A percentile compares a stretch with the other conserved stretches of the same genome.
Conservation (phyloP, 2,797 vertebrate genomes). For the Monodelphis domestica region DNA sequence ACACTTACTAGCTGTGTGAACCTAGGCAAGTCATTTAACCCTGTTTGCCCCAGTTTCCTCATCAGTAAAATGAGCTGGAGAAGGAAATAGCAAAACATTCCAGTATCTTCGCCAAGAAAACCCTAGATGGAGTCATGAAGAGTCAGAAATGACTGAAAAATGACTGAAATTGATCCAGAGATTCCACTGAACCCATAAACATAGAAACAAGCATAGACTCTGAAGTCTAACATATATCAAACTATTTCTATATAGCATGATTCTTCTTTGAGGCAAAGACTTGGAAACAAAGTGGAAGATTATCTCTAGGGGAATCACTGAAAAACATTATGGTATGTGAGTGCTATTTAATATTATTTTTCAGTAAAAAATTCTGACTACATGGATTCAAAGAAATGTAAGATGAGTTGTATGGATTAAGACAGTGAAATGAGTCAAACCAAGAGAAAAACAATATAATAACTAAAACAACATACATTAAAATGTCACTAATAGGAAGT, state of each 20-base stretch:
- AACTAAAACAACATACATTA: background rate
- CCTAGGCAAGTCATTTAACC: too few species aligned
- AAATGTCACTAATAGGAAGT: background rate
- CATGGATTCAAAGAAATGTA: background rate
- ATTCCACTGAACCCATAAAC: background rate
- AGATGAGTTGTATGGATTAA: background rate
- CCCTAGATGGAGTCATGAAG: too few species aligned
- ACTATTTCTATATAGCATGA: background rate
- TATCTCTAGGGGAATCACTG: background rate
- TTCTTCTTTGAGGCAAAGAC: background rate
- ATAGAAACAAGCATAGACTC: background rate
- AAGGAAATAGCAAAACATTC: too few species aligned
- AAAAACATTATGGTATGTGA: background rate
- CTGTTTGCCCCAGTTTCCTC: too few species aligned
- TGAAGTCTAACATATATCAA: background rate
- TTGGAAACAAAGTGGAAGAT: background rate
- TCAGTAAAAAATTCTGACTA: background rate
- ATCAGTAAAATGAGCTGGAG: too few species aligned
- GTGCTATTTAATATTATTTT: background rate
- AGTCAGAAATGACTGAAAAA: too few species aligned
- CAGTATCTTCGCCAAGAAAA: too few species aligned
- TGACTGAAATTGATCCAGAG: too few species aligned
- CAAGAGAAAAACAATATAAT: background rate
- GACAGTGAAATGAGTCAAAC: background rate
- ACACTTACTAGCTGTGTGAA: too few species aligned